phyloP scores from a whole-genome alignment of 2,888 invertebrate genomes.

The Meteorus colon region DNA sequence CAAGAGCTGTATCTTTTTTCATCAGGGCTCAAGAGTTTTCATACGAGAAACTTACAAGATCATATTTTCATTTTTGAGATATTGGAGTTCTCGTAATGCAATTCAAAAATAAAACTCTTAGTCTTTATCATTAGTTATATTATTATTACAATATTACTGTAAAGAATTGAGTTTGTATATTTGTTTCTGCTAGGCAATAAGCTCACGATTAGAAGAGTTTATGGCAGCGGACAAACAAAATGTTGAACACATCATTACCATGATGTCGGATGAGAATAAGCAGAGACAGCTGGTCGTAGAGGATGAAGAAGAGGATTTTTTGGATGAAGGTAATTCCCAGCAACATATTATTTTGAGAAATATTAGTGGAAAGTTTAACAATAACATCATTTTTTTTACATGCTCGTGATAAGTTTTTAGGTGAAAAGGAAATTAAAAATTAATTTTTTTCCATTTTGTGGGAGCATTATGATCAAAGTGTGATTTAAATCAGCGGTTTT shows the following conservation, averaged over 20 bases:
- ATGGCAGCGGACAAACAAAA: slow-evolving; percentile 86
- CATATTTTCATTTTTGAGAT: background rate
- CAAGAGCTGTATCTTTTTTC: no score
- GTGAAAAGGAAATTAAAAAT: no score
- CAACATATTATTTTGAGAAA: slow-evolving; percentile 31
- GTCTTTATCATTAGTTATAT: no score
- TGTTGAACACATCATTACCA: slow-evolving; percentile 79
- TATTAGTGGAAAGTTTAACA: background rate
- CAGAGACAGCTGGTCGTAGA: slow-evolving; percentile 86
- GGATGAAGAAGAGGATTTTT: slow-evolving; percentile 97
- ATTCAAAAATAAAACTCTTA: background rate
- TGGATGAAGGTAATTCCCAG: slow-evolving; percentile 87
- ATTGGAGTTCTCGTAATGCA: background rate
- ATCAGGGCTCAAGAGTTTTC: no score
- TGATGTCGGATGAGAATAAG: slow-evolving; percentile 84
- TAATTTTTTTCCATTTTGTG: no score
- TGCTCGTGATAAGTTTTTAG: no score
- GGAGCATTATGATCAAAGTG: no score
- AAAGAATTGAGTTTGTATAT: no score
- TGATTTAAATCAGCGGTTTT: no score
- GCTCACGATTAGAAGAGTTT: slow-evolving; percentile 92
- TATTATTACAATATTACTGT: no score
- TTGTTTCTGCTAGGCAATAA: slow-evolving; percentile 78
- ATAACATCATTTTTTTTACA: no score
- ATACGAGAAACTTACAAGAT: no score